phyloP scores from a whole-genome alignment of 1,140 invertebrate species.

The Psilanteris sp. region DNA sequence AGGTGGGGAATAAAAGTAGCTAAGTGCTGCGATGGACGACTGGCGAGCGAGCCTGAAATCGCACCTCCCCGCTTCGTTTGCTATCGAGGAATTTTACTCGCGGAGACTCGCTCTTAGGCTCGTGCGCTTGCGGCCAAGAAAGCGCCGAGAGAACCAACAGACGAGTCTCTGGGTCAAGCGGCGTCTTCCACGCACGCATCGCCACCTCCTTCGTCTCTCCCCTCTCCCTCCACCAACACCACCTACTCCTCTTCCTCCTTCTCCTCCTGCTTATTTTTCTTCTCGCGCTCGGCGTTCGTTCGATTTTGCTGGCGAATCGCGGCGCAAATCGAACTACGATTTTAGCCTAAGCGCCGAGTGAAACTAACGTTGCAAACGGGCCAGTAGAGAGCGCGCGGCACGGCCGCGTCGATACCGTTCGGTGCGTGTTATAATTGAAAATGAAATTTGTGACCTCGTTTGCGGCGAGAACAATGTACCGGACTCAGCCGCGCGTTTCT shows the following conservation, averaged over 20 bases:
- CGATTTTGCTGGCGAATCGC: neutral
- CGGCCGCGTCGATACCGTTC: constrained; percentile 28
- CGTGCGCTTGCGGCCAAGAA: constrained; percentile 35
- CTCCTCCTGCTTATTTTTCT: neutral
- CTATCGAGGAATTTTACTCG: constrained; percentile 78
- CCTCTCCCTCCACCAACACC: neutral
- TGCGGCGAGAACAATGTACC: constrained; percentile 35
- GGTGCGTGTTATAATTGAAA: constrained; percentile 51
- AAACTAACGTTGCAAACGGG: no score
- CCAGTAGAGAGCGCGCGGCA: neutral
- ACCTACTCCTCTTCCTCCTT: neutral
- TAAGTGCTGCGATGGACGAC: constrained; percentile 76
- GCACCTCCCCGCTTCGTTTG: constrained; percentile 64
- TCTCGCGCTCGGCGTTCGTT: no score
- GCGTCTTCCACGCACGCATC: no score
- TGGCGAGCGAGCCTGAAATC: constrained; percentile 75
- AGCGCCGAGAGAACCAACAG: constrained; percentile 26
- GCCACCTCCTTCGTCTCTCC: neutral
- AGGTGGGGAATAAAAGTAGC: constrained; percentile 66
- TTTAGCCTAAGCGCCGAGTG: no score
- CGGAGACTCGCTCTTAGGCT: constrained; percentile 74
- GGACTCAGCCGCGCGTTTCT: no score
- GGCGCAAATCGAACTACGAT: neutral
- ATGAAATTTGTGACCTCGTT: constrained; percentile 49
- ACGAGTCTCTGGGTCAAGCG: constrained; percentile 76